These are phyloP conservation scores for Adrianichthys oophorus DNA, from an alignment of 2,797 vertebrate species.

Conservation along the genomic window DNA sequence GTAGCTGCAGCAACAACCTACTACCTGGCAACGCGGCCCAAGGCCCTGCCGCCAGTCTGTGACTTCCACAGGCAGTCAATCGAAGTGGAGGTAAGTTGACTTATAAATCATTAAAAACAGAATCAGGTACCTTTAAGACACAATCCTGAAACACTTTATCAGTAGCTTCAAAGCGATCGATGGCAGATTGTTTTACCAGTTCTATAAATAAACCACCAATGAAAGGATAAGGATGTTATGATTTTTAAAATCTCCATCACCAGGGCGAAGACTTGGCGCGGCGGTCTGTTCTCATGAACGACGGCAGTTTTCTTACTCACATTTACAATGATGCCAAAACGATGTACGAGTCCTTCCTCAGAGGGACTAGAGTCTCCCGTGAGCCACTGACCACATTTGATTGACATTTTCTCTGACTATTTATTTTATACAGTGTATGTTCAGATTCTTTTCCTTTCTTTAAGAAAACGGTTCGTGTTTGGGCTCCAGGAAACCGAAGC, in stretches of 20 bases:
- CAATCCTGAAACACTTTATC: too few relatives aligned
- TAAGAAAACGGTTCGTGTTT: conserved; percentile 90
- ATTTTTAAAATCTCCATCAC: neutral
- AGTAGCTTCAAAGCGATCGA: too few relatives aligned
- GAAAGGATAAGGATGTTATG: too few relatives aligned
- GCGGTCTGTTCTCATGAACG: conserved; percentile 72
- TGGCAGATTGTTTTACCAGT: too few relatives aligned
- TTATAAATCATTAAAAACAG: too few relatives aligned
- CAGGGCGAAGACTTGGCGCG: conserved; percentile 83
- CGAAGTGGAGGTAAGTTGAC: conserved; percentile 81
- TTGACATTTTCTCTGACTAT: too few relatives aligned
- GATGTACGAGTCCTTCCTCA: conserved; percentile 85
- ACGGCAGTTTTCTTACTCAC: conserved; percentile 62
- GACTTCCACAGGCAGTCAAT: conserved; percentile 88
- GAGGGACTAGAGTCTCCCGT: conserved; percentile 88
- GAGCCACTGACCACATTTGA: conserved; percentile 54
- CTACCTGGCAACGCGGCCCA: conserved; percentile 89
- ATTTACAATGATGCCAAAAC: conserved; percentile 87
- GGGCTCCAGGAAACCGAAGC: conserved; percentile 88
- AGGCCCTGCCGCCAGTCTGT: conserved; percentile 82
- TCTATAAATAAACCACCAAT: too few relatives aligned
- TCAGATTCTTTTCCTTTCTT: neutral
- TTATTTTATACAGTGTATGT: too few relatives aligned
- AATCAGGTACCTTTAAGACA: too few relatives aligned
- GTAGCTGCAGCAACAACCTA: conserved; percentile 86